Evolutionary conservation across 2,113 vertebrate genomes (phyloP).

Genomic region (Rhinolophus ferrumequinum): DNA sequence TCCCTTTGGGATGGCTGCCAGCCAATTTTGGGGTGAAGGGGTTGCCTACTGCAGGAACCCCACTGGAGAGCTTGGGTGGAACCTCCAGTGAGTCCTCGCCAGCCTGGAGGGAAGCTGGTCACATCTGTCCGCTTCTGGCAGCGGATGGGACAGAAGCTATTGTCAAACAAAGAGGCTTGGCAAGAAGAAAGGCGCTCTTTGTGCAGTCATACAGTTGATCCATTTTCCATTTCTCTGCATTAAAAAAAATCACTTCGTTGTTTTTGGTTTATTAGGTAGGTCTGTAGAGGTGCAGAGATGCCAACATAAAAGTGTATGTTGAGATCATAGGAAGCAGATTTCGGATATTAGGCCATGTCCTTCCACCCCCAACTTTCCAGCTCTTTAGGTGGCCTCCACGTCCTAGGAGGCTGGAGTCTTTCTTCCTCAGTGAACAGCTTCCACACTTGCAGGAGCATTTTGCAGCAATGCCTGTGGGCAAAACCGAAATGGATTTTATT

Average conservation of each 20-base stretch:
- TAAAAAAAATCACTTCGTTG: not conserved
- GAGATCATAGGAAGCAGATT: not conserved
- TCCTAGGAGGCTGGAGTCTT: not conserved
- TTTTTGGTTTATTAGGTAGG: not conserved
- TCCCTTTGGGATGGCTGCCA: constrained; percentile 84
- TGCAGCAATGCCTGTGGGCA: constrained; percentile 55
- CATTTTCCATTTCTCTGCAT: not conserved
- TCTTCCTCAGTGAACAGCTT: not conserved
- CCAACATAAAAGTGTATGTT: no score
- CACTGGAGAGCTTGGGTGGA: not conserved
- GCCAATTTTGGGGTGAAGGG: constrained; percentile 79
- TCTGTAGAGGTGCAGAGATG: not conserved
- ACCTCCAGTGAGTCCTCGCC: constrained; percentile 54
- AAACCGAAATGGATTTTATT: constrained; percentile 67
- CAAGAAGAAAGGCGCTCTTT: not conserved
- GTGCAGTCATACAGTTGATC: not conserved
- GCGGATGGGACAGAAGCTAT: constrained; percentile 9
- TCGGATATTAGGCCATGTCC: not conserved
- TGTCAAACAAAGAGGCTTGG: constrained; percentile 59
- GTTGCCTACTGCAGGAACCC: not conserved
- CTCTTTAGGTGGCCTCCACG: not conserved
- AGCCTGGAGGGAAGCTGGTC: constrained; percentile 55
- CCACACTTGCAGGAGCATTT: constrained; percentile 15
- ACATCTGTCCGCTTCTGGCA: constrained; percentile 58
- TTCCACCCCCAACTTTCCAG: constrained; percentile 34